These are phyloP conservation scores for Pseudochromis fuscus DNA, from an alignment of 2,797 vertebrate species.

Conservation along the genomic window DNA sequence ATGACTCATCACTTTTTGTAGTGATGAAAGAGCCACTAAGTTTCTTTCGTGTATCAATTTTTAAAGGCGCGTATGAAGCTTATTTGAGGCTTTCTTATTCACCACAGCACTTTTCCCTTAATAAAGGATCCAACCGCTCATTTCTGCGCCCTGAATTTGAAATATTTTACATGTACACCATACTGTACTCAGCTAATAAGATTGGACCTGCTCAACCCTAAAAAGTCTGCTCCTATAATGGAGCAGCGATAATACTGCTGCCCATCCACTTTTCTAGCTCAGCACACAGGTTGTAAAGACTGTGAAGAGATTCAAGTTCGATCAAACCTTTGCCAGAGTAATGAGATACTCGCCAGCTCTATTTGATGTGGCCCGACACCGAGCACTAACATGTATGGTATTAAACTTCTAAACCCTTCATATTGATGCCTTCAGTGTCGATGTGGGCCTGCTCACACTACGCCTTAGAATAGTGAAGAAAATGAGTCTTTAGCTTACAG, in stretches of 20 bases:
- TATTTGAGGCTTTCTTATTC: constrained; percentile 10
- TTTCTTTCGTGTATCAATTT: too few relatives aligned
- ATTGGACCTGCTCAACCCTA: constrained; percentile 17
- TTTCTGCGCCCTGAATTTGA: constrained; percentile 18
- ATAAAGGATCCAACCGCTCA: constrained; percentile 7
- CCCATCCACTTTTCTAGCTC: constrained; percentile 26
- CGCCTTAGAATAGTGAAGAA: constrained; percentile 3
- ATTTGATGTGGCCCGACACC: constrained; percentile 10
- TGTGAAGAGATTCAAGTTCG: constrained; percentile 17
- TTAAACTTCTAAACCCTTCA: constrained; percentile 11
- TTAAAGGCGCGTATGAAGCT: neutral
- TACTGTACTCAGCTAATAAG: constrained; percentile 11
- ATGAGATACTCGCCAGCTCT: constrained; percentile 7
- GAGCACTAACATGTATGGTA: neutral
- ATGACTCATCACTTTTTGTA: neutral
- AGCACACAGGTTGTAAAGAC: constrained; percentile 24
- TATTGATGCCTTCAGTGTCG: neutral
- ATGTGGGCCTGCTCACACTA: neutral
- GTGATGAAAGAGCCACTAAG: neutral
- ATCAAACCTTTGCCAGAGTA: constrained; percentile 5
- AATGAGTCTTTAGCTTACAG: constrained; percentile 11
- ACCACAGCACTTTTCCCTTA: neutral
- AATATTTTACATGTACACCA: constrained; percentile 5
- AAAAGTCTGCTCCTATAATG: constrained; percentile 4
- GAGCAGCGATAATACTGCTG: constrained; percentile 2